A percentile compares a stretch with the other conserved stretches of the same genome.
These are phyloP conservation scores for Oncopeltus fasciatus DNA, from an alignment of 1,140 invertebrate species.

Conservation along the genomic window DNA sequence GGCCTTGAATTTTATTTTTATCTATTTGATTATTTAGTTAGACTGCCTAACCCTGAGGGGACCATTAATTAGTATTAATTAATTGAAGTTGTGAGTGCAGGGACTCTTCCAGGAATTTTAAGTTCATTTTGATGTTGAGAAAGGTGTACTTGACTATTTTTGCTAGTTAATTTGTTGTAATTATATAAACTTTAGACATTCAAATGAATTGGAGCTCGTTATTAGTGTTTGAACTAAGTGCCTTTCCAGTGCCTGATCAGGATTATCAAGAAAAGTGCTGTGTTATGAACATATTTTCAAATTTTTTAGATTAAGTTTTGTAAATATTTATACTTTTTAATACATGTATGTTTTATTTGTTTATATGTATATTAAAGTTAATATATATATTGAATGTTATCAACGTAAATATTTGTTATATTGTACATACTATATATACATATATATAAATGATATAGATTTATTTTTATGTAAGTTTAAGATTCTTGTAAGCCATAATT, in stretches of 20 bases:
- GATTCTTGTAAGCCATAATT: constrained; percentile 6
- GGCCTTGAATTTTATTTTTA: no score
- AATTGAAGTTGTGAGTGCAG: no score
- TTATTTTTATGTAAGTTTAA: not conserved
- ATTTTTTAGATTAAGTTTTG: not conserved
- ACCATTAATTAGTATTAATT: no score
- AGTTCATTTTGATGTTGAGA: no score
- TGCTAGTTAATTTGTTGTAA: no score
- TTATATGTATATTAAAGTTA: not conserved
- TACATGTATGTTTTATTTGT: not conserved
- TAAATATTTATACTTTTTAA: not conserved
- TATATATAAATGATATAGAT: not conserved
- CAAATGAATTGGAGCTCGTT: no score
- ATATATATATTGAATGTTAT: constrained; percentile 3
- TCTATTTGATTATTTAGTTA: no score
- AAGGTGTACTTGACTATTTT: no score
- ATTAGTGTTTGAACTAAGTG: no score
- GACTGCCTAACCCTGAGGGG: no score
- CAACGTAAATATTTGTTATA: constrained; percentile 1
- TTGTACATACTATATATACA: not conserved
- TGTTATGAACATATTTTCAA: not conserved
- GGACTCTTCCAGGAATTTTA: no score
- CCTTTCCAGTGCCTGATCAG: not conserved
- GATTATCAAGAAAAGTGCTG: not conserved
- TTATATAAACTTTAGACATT: no score